Evolutionary conservation across 1,140 invertebrate genomes (phyloP), one percentile per base, ranked within the genome.

Genomic region (Trachymyrmex cornetzi): DNA sequence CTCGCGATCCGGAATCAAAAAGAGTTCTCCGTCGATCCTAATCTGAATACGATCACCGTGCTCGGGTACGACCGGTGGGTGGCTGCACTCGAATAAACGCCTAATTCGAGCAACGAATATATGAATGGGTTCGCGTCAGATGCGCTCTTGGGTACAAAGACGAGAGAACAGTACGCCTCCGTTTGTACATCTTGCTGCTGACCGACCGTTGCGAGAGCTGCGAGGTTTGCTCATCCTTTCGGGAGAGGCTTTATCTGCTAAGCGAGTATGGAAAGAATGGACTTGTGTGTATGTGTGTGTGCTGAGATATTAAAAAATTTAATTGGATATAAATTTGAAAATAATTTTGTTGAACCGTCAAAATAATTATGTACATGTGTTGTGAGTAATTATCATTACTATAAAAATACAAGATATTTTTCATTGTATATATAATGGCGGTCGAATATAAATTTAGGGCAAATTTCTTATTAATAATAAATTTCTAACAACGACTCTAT

Each of bases 21-120:
- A 59, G 38, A 77, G 50, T 53, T 27, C 24, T 72, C 38, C 22
- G 55, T 44, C 30, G 34, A 85, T 77, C 63, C 77, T 88, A 89
- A 90, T 90, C 88, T 81, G 77, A 85, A 88, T 89, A 89, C 85
- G 79, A 90, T 90, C 88, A 77, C n/a, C 34, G 30, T 55, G 50
- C 27, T 63, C 57, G 19, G 75, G 38, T 77, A 27, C 71, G 22
- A 19, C 38, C 69, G 44, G 88, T 85, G 89, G 89, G 89, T 90
- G 84, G 86, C 63, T 89, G 89, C 88, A 72, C 75, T 88, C 88
- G 85, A 89, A 88, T 90, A 34, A 85, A 34, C 16, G 57, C 67
- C 72, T 87, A 88, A 90, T 87, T 87, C 86, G 77, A 66, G 44
- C 53, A 61, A 66, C 50, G 57, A 22, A 57, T 34, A 57, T 34